phyloP scores from a whole-genome alignment of 2,888 invertebrate genomes.

The Balanococcus diminutus region DNA sequence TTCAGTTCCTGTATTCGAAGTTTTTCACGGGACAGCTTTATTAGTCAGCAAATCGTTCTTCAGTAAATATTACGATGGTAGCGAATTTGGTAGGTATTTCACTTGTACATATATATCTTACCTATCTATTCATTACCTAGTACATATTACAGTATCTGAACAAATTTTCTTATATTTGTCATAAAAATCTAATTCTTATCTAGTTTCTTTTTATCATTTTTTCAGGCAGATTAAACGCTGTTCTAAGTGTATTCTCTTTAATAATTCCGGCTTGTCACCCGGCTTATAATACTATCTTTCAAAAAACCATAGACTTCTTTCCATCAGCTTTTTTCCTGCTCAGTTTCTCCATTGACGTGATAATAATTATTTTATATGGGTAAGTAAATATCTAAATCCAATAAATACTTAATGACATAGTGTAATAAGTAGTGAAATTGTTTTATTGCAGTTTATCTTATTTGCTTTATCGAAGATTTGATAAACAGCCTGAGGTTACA shows the following conservation, averaged over 20 bases:
- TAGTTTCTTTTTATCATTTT: too few species aligned
- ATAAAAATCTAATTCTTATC: too few species aligned
- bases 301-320: background rate
- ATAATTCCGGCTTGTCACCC: background rate
- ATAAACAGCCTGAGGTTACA: background rate
- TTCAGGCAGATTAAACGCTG: background rate
- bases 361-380: background rate
- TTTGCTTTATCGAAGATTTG: background rate
- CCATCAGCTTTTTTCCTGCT: background rate
- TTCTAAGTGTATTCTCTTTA: background rate
- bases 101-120: too few species aligned
- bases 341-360: background rate
- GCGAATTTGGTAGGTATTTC: constrained; percentile 49
- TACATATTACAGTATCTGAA: too few species aligned
- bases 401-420: background rate
- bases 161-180: too few species aligned
- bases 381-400: background rate
- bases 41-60: constrained; percentile 50
- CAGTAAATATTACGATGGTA: constrained; percentile 45
- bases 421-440: background rate
- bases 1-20: constrained; percentile 54
- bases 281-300: background rate
- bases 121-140: too few species aligned
- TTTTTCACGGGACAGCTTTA: constrained; percentile 55
- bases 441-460: background rate